Evolutionary conservation across 2,113 vertebrate species (phyloP).

Genomic region (Apodemus speciosus): DNA sequence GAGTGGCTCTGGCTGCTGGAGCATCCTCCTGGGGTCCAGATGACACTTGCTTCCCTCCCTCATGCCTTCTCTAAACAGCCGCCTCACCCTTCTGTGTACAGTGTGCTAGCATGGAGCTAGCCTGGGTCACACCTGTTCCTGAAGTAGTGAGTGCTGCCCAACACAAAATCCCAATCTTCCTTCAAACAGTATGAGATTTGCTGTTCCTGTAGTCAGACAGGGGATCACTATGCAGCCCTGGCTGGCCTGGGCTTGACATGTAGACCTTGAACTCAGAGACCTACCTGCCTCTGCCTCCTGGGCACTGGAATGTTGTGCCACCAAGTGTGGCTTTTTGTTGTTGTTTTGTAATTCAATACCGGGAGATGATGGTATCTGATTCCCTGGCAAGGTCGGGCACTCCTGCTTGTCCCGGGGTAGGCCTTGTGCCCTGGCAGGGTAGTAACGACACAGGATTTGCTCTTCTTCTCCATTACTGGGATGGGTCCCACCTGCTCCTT

Average conservation of each 20-base stretch:
- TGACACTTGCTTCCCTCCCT: too few relatives aligned
- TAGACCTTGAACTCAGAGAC: neutral
- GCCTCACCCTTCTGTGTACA: neutral
- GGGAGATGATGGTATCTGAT: neutral
- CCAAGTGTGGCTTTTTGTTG: neutral
- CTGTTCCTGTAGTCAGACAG: too few relatives aligned
- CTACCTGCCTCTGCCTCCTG: neutral
- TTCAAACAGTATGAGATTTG: neutral
- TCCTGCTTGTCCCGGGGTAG: neutral
- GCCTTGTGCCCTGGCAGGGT: fast-evolving
- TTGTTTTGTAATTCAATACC: neutral
- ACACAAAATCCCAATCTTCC: neutral
- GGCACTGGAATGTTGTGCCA: neutral
- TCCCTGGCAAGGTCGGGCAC: neutral
- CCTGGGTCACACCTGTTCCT: too few relatives aligned
- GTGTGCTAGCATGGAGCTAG: neutral
- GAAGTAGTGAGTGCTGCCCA: neutral
- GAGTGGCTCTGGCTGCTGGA: neutral
- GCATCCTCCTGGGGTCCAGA: neutral
- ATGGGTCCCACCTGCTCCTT: neutral
- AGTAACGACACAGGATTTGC: neutral
- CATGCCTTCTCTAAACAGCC: neutral
- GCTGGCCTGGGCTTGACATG: neutral
- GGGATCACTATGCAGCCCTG: neutral
- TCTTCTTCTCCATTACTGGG: neutral